Base-by-base conservation (phyloP, 2,797 vertebrate species). In the Coluber constrictor region DNA sequence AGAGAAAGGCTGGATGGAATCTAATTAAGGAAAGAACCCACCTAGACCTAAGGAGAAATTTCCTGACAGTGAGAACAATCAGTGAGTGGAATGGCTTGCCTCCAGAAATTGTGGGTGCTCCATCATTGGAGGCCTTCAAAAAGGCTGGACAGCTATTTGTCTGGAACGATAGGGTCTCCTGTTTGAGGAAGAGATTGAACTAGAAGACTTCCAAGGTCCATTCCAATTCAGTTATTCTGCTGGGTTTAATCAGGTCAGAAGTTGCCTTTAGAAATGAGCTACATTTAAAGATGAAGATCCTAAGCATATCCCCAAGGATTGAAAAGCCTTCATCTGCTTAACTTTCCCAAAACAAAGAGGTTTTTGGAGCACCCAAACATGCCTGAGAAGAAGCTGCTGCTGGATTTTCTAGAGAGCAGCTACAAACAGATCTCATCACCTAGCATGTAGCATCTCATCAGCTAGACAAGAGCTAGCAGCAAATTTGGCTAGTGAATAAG, bases 221-320 rank as follows among this genome's bases (percentile, higher is more conserved):
- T 60, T 60, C 59, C 59, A 60, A 9, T 8, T 60, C 59, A 23
- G 7, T 25, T 59, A 59, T 59, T 59, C 57, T 56, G 55, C 13
- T 56, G 55, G 12, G 70, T 94, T 95, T 57, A 92, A 94, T 95
- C 93, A 94, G 15, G 18, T 93, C 91, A 70, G 55, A 3, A 79
- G 90, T 56, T 61, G 70, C 92, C 15, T 0, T 66, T 55, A 55
- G 94, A 27, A 57, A 87, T 86, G 0, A 3, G 1, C 6, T 43
- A 79, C 18, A 11, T 23, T 9, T 8, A 79, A 25, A 13, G 9
- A 93, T 87, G 90, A 29, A 43, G 15, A 93, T 5, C 91, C 23
- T 7, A 43, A 13, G 15, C 86, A 56, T 51, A 27, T 29, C 8
- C 55, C 37, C 20, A 2, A 12, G 11, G 59, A 37, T 60, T 37